Evolutionary conservation across 1,140 invertebrate genomes (phyloP), one percentile per base, ranked within the genome.

Genomic region (Ostrea edulis): DNA sequence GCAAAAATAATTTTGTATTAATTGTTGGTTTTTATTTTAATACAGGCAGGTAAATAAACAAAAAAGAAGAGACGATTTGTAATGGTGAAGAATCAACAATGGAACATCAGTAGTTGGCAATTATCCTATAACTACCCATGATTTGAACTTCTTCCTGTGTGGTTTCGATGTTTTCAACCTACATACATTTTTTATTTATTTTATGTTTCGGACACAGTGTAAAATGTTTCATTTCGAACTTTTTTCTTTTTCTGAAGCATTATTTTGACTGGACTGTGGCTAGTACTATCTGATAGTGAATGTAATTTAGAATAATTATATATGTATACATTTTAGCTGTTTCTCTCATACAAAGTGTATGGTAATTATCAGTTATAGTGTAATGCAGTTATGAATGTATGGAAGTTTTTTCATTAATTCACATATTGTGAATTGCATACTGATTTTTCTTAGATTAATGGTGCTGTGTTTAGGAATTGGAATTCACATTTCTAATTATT

Each of bases 151-250:
- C 25, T 11, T 77, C 68, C 68, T 77, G 68, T 77, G 68, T 77
- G 68, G 25, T 25, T 77, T 25, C 68, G 25, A 77, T 77, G 68
- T 77, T 77, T 77, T 77, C 68, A 25, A 77, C 68, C 68, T 62
- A 77, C 22, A 29, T 77, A 29, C 29, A 25, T 77, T 77, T 62
- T 62, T 62, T n/a, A 62, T 20, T 62, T 62, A 62, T 20, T 77
- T 77, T 35, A 77, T 77, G 22, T 77, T 25, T 35, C 11, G 68
- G 68, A 77, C 68, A 77, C 68, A 77, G 68, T 77, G 29, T 77
- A 77, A 77, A 77, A 77, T 77, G 68, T 77, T 77, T 77, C 68
- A 77, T 77, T 77, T 77, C 68, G 68, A 77, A 77, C 29, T 77
- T 25, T 29, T 77, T 77, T 77, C 11, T 77, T 77, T 77, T 77